phyloP scores from a whole-genome alignment of 1,140 invertebrate species.

The Sycophaga agraensis region DNA sequence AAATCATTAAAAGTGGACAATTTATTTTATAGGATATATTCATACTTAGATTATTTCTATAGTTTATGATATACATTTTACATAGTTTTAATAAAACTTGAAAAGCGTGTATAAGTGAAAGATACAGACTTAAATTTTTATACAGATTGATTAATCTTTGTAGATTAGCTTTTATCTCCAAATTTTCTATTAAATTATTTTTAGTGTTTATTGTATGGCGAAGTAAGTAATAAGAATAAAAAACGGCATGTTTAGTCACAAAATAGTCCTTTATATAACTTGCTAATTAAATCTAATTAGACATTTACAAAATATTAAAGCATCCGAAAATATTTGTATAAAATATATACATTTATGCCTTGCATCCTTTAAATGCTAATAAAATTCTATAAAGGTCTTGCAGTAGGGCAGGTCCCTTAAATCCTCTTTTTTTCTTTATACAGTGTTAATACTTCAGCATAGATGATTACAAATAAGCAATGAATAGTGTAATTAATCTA shows the following conservation, averaged over 20 bases:
- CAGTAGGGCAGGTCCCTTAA: constrained; percentile 54
- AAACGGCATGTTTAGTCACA: constrained; percentile 40
- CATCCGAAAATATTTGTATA: constrained; percentile 35
- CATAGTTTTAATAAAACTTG: constrained; percentile 12
- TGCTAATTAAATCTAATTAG: constrained; percentile 34
- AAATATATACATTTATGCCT: constrained; percentile 23
- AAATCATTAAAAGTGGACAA: constrained; percentile 31
- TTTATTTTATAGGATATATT: constrained; percentile 19
- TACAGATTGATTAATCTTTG: neutral
- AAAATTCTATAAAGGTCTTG: constrained; percentile 46
- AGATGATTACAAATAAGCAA: constrained; percentile 46
- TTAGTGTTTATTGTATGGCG: constrained; percentile 28
- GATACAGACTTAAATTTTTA: constrained; percentile 9
- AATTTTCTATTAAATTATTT: constrained; percentile 36
- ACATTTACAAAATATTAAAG: constrained; percentile 30
- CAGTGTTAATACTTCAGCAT: constrained; percentile 52
- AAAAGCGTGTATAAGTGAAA: constrained; percentile 21
- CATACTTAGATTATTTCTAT: constrained; percentile 9
- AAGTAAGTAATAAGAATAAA: constrained; percentile 34
- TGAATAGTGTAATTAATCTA: constrained; percentile 47
- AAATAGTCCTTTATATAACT: constrained; percentile 35
- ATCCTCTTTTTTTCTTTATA: constrained; percentile 47
- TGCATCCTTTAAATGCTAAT: constrained; percentile 40
- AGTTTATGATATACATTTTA: constrained; percentile 7
- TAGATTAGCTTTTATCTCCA: constrained; percentile 32